phyloP scores from a whole-genome alignment of 2,888 invertebrate genomes.

The Epinotia nisella region DNA sequence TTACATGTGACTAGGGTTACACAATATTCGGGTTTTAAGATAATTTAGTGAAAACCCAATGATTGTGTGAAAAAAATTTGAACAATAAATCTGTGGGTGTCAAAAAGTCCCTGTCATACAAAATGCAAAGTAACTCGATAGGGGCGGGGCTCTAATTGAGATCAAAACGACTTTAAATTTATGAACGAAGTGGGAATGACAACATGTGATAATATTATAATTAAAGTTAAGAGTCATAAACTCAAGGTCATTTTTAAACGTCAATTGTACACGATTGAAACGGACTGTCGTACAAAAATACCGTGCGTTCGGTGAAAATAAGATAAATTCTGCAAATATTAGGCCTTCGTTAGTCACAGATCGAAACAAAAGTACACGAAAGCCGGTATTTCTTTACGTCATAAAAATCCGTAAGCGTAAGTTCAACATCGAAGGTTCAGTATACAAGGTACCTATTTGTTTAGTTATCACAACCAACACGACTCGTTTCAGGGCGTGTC shows the following conservation, averaged over 20 bases:
- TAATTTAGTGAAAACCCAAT: constrained; percentile 9
- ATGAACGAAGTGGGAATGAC: constrained; percentile 45
- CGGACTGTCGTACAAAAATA: constrained; percentile 55
- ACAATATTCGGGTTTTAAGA: constrained; percentile 7
- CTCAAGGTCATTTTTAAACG: constrained; percentile 32
- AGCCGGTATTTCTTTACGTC: constrained; percentile 64
- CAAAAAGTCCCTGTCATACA: constrained; percentile 34
- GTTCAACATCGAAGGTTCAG: constrained; percentile 23
- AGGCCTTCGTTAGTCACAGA: constrained; percentile 49
- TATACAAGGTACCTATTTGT: constrained; percentile 38
- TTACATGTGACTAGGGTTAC: constrained; percentile 62
- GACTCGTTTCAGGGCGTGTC: constrained; percentile 57
- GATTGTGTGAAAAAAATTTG: constrained; percentile 47
- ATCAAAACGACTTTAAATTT: constrained; percentile 67
- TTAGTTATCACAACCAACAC: constrained; percentile 73
- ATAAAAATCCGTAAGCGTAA: constrained; percentile 38
- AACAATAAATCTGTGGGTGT: constrained; percentile 57
- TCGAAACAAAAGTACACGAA: constrained; percentile 55
- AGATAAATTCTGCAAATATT: constrained; percentile 48
- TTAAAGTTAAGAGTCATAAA: constrained; percentile 30
- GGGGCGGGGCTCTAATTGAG: constrained; percentile 77
- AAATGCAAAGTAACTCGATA: constrained; percentile 76
- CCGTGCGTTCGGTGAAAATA: constrained; percentile 64
- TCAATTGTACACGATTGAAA: constrained; percentile 21
- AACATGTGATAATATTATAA: constrained; percentile 27